These are phyloP conservation scores for Parnassius orleans DNA, from an alignment of 2,888 invertebrate genomes.

Conservation along the genomic window DNA sequence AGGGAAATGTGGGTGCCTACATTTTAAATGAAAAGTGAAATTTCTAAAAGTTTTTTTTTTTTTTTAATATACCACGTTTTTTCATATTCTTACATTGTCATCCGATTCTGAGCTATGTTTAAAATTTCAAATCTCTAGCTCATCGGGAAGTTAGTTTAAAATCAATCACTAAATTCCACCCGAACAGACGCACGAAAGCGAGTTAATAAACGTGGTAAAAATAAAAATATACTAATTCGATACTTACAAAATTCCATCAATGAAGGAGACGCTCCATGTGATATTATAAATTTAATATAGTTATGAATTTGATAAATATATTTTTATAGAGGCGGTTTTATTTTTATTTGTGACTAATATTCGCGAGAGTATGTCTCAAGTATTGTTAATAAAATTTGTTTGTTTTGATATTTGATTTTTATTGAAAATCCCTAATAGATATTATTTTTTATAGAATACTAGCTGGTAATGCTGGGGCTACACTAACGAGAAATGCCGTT, in stretches of 20 bases:
- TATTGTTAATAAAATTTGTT: slow-evolving; percentile 49
- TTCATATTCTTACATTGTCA: no score
- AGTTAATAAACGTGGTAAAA: background rate
- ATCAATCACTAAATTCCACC: no score
- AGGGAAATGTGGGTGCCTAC: slow-evolving; percentile 12
- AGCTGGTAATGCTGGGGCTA: no score
- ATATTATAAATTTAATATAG: slow-evolving; percentile 42
- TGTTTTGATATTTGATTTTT: slow-evolving; percentile 38
- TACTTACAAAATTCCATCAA: slow-evolving; percentile 28
- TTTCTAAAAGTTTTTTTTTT: no score
- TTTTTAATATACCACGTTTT: no score
- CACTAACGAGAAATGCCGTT: no score
- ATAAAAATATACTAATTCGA: slow-evolving; percentile 10
- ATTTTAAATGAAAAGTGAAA: no score
- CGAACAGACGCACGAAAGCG: no score
- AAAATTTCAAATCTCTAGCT: no score
- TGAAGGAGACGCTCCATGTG: slow-evolving; percentile 37
- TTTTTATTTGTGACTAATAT: slow-evolving; percentile 54
- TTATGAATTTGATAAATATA: slow-evolving; percentile 39
- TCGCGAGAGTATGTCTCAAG: slow-evolving; percentile 31
- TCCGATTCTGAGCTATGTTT: no score
- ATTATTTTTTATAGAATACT: no score
- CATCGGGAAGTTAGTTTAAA: no score
- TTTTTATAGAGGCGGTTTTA: slow-evolving; percentile 52
- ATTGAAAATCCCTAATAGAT: slow-evolving; percentile 15